These are phyloP conservation scores for Sebastes nivosus DNA, from an alignment of 2,797 vertebrate species.

Conservation along the genomic window DNA sequence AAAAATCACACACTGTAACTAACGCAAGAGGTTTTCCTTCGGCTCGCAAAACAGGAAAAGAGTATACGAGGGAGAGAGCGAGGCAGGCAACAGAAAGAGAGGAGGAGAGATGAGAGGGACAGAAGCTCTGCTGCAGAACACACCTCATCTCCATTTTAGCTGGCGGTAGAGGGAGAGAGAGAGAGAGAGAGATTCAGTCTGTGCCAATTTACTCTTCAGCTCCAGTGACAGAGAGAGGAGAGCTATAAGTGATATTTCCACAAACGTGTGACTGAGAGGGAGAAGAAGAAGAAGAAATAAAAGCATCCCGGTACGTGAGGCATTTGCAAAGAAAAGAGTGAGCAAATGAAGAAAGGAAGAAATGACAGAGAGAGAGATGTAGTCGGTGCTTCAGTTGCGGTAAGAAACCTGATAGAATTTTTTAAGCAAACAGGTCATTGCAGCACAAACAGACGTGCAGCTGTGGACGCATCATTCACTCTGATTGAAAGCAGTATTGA, in stretches of 20 bases:
- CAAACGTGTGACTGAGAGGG: constrained; percentile 47
- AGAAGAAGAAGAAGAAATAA: constrained; percentile 16
- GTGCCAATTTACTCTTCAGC: constrained; percentile 71
- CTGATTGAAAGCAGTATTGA: constrained; percentile 23
- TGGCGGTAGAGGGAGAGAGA: constrained; percentile 54
- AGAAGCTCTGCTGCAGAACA: constrained; percentile 76
- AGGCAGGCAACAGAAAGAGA: constrained; percentile 55
- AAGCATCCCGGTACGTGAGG: constrained; percentile 27
- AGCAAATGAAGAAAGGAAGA: constrained; percentile 34
- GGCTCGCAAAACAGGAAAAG: constrained; percentile 51
- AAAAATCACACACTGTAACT: constrained; percentile 33
- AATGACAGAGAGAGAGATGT: constrained; percentile 48
- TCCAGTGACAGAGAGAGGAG: constrained; percentile 63
- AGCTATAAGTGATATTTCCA: constrained; percentile 71
- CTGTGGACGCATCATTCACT: constrained; percentile 24
- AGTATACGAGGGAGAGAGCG: constrained; percentile 48
- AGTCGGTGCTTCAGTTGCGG: constrained; percentile 63
- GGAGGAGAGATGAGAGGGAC: constrained; percentile 62
- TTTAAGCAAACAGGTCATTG: constrained; percentile 20
- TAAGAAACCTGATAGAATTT: constrained; percentile 69
- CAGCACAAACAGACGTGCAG: constrained; percentile 28
- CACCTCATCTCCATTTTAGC: constrained; percentile 76
- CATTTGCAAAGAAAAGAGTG: constrained; percentile 37
- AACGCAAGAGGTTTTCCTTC: constrained; percentile 44
- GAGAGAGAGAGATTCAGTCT: constrained; percentile 58